Conservation (phyloP, 2,888 invertebrate genomes). For the Tolmerus cingulatus region DNA sequence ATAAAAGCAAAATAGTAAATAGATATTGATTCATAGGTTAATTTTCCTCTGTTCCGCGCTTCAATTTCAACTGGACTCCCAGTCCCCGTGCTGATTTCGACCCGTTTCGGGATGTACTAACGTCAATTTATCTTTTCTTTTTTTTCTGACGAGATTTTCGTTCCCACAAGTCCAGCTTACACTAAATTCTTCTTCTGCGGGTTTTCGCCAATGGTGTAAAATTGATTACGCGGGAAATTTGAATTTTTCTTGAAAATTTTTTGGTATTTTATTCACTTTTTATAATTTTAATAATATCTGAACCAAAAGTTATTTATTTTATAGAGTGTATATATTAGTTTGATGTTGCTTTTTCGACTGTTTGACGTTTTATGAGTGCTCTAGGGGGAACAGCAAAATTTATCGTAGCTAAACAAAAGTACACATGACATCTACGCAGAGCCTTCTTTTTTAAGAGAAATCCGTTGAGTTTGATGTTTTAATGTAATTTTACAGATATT, state of each 20-base stretch:
- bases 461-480: background rate
- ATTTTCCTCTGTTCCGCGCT: conserved; percentile 14
- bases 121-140: background rate
- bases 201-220: background rate
- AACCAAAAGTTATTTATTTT: background rate
- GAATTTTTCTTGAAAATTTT: background rate
- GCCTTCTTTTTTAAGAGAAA: background rate
- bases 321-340: background rate
- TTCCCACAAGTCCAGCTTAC: background rate
- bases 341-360: background rate
- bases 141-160: background rate
- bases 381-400: background rate
- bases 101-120: background rate
- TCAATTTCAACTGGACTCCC: background rate
- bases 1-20: conserved; percentile 43
- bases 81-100: background rate
- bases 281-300: background rate
- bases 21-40: conserved; percentile 44
- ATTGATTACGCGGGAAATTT: background rate
- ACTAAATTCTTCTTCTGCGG: background rate
- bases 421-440: background rate
- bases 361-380: background rate
- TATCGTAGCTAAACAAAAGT: background rate
- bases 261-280: background rate
- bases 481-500: background rate